Conservation (phyloP, 1,140 invertebrate species). For the Drosophila littoralis region DNA sequence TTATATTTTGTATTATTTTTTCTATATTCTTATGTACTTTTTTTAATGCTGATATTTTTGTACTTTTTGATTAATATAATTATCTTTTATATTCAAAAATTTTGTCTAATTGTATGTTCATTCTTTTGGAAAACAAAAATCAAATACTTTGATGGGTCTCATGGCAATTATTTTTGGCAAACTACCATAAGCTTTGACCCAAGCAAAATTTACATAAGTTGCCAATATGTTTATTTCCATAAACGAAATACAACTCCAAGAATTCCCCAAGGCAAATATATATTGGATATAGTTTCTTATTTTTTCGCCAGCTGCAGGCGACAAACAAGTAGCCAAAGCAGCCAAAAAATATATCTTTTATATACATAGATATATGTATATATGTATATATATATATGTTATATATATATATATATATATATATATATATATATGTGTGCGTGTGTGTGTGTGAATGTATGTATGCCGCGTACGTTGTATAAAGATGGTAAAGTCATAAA, state of each 20-base stretch:
- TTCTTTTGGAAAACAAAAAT: neutral
- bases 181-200: neutral
- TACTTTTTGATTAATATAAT: neutral
- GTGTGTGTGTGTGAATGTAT: slow-evolving; percentile 6
- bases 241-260: slow-evolving; percentile 7
- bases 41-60: too few relatives aligned
- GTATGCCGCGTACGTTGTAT: slow-evolving; percentile 48
- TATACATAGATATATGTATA: slow-evolving; percentile 28
- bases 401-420: slow-evolving; percentile 35
- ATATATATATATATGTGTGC: too few relatives aligned
- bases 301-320: slow-evolving; percentile 36
- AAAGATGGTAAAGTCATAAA: slow-evolving; percentile 81
- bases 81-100: neutral
- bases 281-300: slow-evolving; percentile 6
- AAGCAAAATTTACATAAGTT: slow-evolving; percentile 44
- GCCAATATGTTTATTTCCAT: slow-evolving; percentile 26
- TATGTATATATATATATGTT: slow-evolving; percentile 10
- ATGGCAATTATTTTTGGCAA: slow-evolving; percentile 27
- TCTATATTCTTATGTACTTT: neutral
- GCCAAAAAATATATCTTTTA: slow-evolving; percentile 31
- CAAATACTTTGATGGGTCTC: neutral
- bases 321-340: slow-evolving; percentile 45
- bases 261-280: slow-evolving; percentile 45
- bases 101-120: neutral
- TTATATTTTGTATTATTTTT: neutral